These are phyloP conservation scores for Eulemur mongoz DNA, from an alignment of 2,797 vertebrate species.

Conservation along the genomic window DNA sequence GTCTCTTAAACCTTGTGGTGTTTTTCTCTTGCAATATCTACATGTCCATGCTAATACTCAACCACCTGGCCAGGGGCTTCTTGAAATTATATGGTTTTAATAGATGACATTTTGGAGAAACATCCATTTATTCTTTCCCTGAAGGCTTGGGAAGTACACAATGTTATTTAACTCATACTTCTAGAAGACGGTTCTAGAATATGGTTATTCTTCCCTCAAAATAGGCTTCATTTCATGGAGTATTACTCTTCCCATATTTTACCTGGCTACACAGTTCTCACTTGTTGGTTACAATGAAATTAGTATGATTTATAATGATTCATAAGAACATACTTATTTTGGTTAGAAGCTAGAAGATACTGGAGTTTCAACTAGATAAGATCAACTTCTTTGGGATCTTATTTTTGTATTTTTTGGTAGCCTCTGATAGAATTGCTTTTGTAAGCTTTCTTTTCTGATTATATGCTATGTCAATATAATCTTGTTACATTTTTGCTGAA, in stretches of 20 bases:
- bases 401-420: slow-evolving; percentile 5
- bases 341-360: not conserved
- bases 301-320: not conserved
- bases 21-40: not conserved
- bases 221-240: not conserved
- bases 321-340: not conserved
- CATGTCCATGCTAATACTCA: not conserved
- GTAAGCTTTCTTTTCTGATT: slow-evolving; percentile 29
- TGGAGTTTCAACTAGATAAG: not conserved
- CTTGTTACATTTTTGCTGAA: slow-evolving; percentile 9
- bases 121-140: not conserved
- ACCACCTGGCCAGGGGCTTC: not conserved
- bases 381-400: not conserved
- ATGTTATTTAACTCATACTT: not conserved
- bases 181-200: not conserved
- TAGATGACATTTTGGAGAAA: not conserved
- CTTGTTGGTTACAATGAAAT: not conserved
- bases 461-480: not conserved
- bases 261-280: not conserved
- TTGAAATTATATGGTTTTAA: not conserved
- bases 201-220: not conserved
- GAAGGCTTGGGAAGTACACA: not conserved
- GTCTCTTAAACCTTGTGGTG: not conserved
- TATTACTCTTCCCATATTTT: not conserved
- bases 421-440: not conserved